These are phyloP conservation scores for Chaetops frenatus DNA, from an alignment of 2,113 vertebrate genomes.

Conservation along the genomic window DNA sequence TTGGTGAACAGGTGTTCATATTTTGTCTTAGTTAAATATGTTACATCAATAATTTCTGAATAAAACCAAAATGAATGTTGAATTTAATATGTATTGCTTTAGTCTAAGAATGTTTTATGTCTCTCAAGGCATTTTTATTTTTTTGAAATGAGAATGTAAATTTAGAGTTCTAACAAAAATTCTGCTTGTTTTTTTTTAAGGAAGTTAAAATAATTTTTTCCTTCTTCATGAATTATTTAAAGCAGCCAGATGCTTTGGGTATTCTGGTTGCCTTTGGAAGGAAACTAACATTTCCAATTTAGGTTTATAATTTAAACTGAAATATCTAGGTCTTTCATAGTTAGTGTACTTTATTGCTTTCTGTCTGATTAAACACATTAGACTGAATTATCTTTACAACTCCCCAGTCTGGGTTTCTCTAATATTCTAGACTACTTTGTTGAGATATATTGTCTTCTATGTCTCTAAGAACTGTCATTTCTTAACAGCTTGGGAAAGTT, in stretches of 20 bases:
- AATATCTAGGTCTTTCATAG: conserved; percentile 59
- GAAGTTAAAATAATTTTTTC: conserved; percentile 4
- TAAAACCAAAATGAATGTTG: not conserved
- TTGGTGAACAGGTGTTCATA: not conserved
- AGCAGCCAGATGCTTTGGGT: conserved; percentile 59
- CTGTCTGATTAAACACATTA: conserved; percentile 8
- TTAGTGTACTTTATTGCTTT: conserved; percentile 36
- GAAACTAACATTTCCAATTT: conserved; percentile 38
- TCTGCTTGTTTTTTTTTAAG: not conserved
- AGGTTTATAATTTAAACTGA: conserved; percentile 63
- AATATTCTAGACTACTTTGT: not conserved
- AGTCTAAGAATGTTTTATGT: not conserved
- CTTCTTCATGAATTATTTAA: conserved; percentile 59
- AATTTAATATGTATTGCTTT: not conserved
- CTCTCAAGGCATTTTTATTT: not conserved
- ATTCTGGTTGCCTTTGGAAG: conserved; percentile 49
- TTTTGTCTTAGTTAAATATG: not conserved
- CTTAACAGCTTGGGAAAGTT: not conserved
- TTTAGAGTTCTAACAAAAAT: conserved; percentile 16
- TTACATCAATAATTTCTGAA: not conserved
- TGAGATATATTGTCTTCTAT: not conserved
- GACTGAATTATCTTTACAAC: not conserved
- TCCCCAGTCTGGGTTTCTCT: not conserved
- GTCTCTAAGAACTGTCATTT: not conserved
- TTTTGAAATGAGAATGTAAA: not conserved